These are phyloP conservation scores for Acipenser transmontanus DNA, from an alignment of 2,797 vertebrate species.

Conservation along the genomic window DNA sequence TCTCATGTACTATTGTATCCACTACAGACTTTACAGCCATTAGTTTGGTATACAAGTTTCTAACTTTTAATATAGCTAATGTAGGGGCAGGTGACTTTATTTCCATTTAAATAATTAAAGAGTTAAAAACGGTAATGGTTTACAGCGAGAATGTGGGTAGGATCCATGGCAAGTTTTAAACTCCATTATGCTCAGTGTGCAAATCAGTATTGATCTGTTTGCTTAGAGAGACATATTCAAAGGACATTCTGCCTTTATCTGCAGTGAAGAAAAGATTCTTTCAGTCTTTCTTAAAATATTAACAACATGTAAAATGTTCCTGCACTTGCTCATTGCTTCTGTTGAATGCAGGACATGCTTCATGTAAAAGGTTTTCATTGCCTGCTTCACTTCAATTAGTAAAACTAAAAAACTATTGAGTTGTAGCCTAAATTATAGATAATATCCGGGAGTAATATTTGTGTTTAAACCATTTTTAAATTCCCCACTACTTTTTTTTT, in stretches of 20 bases:
- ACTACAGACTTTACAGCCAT: slow-evolving; percentile 37
- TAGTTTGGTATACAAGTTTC: slow-evolving; percentile 38
- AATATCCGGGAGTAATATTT: no score
- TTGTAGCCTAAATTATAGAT: no score
- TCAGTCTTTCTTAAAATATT: no score
- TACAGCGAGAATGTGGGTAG: slow-evolving; percentile 51
- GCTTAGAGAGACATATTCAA: not conserved
- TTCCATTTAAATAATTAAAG: slow-evolving; percentile 64
- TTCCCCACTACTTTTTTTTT: no score
- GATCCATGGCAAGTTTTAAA: slow-evolving; percentile 55
- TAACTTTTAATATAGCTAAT: slow-evolving; percentile 47
- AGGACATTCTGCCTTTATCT: no score
- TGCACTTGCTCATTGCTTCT: not conserved
- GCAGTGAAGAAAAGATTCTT: no score
- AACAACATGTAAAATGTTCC: not conserved
- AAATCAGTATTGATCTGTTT: slow-evolving; percentile 18
- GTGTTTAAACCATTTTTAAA: no score
- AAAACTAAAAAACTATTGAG: no score
- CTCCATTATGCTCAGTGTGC: slow-evolving; percentile 54
- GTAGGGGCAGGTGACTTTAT: slow-evolving; percentile 44
- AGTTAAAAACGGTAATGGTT: slow-evolving; percentile 50
- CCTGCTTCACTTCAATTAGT: no score
- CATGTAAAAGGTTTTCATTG: not conserved
- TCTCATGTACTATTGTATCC: slow-evolving; percentile 32
- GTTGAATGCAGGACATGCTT: not conserved